Conservation (phyloP, 2,888 invertebrate genomes). For the Meteorus colon region DNA sequence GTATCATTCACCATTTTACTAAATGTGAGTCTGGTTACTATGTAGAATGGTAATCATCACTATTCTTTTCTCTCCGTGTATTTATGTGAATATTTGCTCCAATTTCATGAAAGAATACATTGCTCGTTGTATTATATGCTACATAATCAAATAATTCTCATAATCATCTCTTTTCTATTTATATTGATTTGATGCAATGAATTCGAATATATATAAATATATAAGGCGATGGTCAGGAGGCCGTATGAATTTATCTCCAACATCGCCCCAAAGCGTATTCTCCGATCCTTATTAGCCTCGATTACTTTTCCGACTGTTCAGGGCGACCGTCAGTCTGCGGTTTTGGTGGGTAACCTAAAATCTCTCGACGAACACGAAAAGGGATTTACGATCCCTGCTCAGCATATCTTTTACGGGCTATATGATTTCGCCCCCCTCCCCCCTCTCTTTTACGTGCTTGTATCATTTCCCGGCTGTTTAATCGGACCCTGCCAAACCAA, state of each 20-base stretch:
- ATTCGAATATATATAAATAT: not conserved
- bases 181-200: too few relatives aligned
- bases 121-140: too few relatives aligned
- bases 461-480: conserved; percentile 35
- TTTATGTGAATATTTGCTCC: too few relatives aligned
- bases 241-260: conserved; percentile 35
- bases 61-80: too few relatives aligned
- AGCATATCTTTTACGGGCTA: not conserved
- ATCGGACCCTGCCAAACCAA: conserved; percentile 34
- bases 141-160: too few relatives aligned
- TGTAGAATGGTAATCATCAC: too few relatives aligned
- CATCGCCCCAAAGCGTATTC: conserved; percentile 3
- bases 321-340: conserved; percentile 46
- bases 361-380: conserved; percentile 40
- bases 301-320: conserved; percentile 45
- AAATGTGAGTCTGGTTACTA: too few relatives aligned
- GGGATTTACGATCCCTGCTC: conserved; percentile 35
- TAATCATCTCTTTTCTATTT: too few relatives aligned
- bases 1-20: too few relatives aligned
- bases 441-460: not conserved
- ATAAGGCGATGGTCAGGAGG: not conserved
- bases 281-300: conserved; percentile 43
- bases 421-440: not conserved
- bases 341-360: conserved; percentile 46
- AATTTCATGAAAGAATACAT: too few relatives aligned